phyloP scores from a whole-genome alignment of 1,140 invertebrate species.

The Battus philenor region DNA sequence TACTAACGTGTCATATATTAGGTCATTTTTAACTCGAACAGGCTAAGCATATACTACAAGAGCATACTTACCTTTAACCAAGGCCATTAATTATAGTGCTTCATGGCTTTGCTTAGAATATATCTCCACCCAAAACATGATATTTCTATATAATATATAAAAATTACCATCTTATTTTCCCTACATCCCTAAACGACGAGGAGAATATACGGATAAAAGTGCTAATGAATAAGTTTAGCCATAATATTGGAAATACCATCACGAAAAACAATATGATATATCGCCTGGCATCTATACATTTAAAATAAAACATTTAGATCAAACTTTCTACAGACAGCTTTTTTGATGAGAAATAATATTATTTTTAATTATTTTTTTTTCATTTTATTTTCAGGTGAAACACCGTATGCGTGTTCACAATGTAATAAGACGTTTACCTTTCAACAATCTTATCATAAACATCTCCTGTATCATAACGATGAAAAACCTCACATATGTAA shows the following conservation, averaged over 20 bases:
- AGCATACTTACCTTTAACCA: constrained; percentile 12
- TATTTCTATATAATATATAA: too few relatives aligned
- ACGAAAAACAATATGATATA: too few relatives aligned
- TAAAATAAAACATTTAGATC: too few relatives aligned
- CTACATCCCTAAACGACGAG: too few relatives aligned
- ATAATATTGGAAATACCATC: too few relatives aligned
- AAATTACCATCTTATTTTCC: too few relatives aligned
- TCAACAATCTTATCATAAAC: constrained; percentile 94
- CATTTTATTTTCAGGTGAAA: constrained; percentile 82
- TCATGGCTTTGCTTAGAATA: not conserved
- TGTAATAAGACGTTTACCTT: constrained; percentile 94
- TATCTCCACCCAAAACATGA: too few relatives aligned
- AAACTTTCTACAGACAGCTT: too few relatives aligned
- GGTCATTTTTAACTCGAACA: constrained; percentile 1
- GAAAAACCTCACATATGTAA: constrained; percentile 88
- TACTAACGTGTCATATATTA: constrained; percentile 37
- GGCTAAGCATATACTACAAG: not conserved
- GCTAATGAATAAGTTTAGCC: too few relatives aligned
- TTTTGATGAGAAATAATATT: too few relatives aligned
- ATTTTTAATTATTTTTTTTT: not conserved
- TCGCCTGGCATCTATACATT: too few relatives aligned
- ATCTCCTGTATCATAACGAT: constrained; percentile 89
- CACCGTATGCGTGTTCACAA: constrained; percentile 89
- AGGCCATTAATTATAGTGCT: constrained; percentile 13
- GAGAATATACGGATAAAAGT: too few relatives aligned